Percentiles rank a stretch among this genome's conserved stretches.
phyloP scores from a whole-genome alignment of 2,797 vertebrate genomes.

The Numenius phaeopus region DNA sequence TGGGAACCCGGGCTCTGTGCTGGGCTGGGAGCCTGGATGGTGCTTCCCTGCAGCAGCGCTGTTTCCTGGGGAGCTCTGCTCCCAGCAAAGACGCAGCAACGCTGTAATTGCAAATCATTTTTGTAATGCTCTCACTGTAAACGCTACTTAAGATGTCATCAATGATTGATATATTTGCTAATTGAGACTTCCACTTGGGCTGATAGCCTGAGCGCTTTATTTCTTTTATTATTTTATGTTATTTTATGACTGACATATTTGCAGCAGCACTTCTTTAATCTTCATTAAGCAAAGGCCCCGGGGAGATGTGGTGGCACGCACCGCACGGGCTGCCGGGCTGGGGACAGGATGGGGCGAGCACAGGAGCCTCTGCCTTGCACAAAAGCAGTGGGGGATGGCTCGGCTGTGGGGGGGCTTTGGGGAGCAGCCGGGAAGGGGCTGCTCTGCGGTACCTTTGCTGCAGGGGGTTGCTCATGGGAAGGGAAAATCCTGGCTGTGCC shows the following conservation, averaged over 20 bases:
- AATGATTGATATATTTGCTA: constrained; percentile 63
- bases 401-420: accelerated
- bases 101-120: background rate
- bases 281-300: background rate
- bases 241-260: background rate
- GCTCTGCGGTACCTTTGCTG: background rate
- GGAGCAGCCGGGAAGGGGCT: background rate
- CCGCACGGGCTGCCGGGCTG: accelerated
- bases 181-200: constrained; percentile 32
- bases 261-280: constrained; percentile 1
- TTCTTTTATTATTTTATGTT: background rate
- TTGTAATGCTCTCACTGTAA: background rate
- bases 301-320: background rate
- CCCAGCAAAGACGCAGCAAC: background rate
- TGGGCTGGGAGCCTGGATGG: background rate
- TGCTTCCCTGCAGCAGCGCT: background rate
- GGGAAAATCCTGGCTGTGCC: background rate
- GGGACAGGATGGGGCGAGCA: background rate
- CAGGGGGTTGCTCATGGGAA: background rate
- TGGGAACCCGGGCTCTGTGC: accelerated
- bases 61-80: background rate
- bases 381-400: background rate
- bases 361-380: background rate
- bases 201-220: background rate
- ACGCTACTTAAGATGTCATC: constrained; percentile 2